phyloP scores from a whole-genome alignment of 2,888 invertebrate genomes.

The Corbicula japonica region DNA sequence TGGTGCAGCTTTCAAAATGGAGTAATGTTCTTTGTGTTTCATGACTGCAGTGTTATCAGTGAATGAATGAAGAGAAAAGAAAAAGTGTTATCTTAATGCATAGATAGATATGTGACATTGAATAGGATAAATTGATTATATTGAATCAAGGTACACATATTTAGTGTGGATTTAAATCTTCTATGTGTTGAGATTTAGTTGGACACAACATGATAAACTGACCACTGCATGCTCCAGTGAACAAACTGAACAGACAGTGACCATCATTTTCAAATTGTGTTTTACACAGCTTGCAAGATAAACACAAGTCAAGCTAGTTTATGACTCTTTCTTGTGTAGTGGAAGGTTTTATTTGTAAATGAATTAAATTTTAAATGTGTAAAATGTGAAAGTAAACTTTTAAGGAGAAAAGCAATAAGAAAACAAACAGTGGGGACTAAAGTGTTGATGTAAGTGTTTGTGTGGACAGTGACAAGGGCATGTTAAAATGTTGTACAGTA shows the following conservation, averaged over 20 bases:
- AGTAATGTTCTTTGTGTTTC: conserved; percentile 63
- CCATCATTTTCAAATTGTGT: conserved; percentile 13
- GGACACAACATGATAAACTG: conserved; percentile 21
- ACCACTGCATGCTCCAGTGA: conserved; percentile 37
- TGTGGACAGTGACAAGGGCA: conserved; percentile 11
- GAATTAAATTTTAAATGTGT: too few species aligned
- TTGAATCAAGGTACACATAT: conserved; percentile 43
- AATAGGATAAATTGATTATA: conserved; percentile 43
- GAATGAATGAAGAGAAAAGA: conserved; percentile 68
- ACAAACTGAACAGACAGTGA: conserved; percentile 11
- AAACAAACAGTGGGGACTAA: background rate
- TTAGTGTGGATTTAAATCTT: conserved; percentile 52
- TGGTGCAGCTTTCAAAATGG: conserved; percentile 66
- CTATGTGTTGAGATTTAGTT: conserved; percentile 23
- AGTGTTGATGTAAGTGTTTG: background rate
- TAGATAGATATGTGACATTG: conserved; percentile 47
- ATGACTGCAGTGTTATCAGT: conserved; percentile 50
- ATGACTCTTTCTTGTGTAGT: background rate
- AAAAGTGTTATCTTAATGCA: conserved; percentile 56
- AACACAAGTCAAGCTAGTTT: background rate
- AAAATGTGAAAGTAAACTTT: too few species aligned
- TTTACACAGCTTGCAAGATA: background rate
- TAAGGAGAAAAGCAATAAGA: background rate
- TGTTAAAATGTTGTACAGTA: conserved; percentile 60
- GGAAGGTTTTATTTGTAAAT: too few species aligned